phyloP scores from a whole-genome alignment of 2,113 vertebrate genomes.

The Prunella fulvescens region DNA sequence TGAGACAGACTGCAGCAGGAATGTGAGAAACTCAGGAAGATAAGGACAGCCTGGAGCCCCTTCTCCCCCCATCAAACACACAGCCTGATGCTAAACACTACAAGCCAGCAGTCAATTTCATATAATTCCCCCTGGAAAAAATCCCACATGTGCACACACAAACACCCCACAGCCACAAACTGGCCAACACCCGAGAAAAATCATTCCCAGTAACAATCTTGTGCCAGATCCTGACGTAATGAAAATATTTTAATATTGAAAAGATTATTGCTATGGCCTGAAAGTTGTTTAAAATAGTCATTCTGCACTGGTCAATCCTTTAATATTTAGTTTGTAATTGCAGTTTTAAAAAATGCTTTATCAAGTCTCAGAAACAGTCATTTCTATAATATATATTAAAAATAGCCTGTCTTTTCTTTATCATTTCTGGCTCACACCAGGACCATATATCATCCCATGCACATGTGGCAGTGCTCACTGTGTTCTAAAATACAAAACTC shows the following conservation, averaged over 20 bases:
- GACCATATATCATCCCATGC: background rate
- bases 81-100: rapidly evolving
- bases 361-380: background rate
- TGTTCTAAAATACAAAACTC: background rate
- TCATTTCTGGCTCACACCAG: background rate
- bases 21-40: background rate
- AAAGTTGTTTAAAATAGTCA: background rate
- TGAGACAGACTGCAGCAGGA: background rate
- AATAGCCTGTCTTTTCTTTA: background rate
- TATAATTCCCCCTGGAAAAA: background rate
- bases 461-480: background rate
- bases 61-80: background rate
- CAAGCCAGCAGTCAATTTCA: background rate
- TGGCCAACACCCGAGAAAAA: background rate
- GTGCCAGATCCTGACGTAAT: background rate
- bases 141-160: background rate
- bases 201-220: background rate
- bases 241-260: background rate
- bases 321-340: background rate
- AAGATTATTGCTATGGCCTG: background rate
- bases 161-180: background rate
- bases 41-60: background rate
- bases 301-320: background rate
- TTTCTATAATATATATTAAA: background rate
- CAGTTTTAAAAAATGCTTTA: background rate